Evolutionary conservation across 2,888 invertebrate species (phyloP), one percentile per base, ranked within the genome.

Genomic region (Eucera pruinosa): DNA sequence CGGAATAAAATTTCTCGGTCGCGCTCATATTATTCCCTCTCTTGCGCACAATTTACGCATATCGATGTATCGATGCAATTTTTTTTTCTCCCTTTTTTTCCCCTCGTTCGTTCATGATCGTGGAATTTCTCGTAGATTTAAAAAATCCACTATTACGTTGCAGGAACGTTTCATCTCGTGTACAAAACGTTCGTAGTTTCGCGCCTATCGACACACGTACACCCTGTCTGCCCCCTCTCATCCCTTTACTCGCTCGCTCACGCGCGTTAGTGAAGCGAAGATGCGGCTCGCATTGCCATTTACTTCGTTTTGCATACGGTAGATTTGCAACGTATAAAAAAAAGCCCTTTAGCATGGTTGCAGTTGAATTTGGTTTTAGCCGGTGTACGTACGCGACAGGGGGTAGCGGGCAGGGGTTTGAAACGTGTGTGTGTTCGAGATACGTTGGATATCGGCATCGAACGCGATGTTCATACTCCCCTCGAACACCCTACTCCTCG

Each of bases 281-380:
- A 67, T 72, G 75, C 64, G 62, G 50, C 61, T 79, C 70, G 47
- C 77, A 57, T 66, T 64, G 66, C 64, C 78, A 77, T 86, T 80
- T 86, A 84, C 86, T 86, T 73, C 81, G 62, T 43, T 36, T 77
- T 61, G 61, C 57, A 65, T 67, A 79, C 70, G 69, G 64, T 62
- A 78, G 78, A 84, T 78, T 82, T 84, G 79, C 73, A 78, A 66
- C 60, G 67, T 82, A 74, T 80, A 81, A 84, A 84, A 81, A 82
- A 73, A 79, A 74, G 67, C 73, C 80, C 66, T 86, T 82, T 79
- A 80, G 72, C 73, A 72, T 60, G 77, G 71, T 60, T 74, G 75
- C 84, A 78, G 79, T 79, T 78, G 85, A 84, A 84, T 84, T 86
- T 84, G 82, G 82, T 86, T 82, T 86, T 54, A 76, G 67, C 36